Evolutionary conservation across 2,888 invertebrate species (phyloP).

Genomic region (Microplitis manilae): DNA sequence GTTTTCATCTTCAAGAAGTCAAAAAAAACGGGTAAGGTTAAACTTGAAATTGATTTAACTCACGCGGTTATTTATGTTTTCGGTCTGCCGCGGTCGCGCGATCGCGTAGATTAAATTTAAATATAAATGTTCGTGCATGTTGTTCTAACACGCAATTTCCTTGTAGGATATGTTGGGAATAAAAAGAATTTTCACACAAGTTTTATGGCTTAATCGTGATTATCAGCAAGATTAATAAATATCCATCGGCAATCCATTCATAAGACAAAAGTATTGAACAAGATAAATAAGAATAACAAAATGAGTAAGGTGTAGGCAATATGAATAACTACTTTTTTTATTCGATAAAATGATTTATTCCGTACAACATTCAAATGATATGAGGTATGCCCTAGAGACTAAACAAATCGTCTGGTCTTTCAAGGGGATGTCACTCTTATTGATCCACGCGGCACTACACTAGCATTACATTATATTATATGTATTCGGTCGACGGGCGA

Average conservation of each 20-base stretch:
- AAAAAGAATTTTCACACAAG: neutral
- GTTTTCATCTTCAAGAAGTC: neutral
- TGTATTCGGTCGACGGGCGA: neutral
- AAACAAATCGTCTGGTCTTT: slow-evolving; percentile 31
- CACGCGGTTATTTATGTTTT: neutral
- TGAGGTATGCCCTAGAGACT: slow-evolving; percentile 13
- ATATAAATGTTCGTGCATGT: neutral
- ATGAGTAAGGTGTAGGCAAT: neutral
- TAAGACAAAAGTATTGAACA: neutral
- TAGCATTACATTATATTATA: slow-evolving; percentile 46
- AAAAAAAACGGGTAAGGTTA: neutral
- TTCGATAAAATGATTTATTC: slow-evolving; percentile 18
- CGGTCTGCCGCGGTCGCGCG: neutral
- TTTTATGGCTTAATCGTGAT: neutral
- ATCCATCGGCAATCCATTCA: too few species aligned
- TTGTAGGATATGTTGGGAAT: neutral
- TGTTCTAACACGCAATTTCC: neutral
- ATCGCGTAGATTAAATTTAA: neutral
- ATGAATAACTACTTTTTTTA: slow-evolving; percentile 24
- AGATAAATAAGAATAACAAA: neutral
- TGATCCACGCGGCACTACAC: slow-evolving; percentile 51
- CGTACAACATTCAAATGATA: slow-evolving; percentile 15
- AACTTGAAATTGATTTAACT: neutral
- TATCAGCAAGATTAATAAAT: neutral
- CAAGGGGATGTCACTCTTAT: slow-evolving; percentile 48